Evolutionary conservation across 1,140 invertebrate species (phyloP), one percentile per base, ranked within the genome.

Genomic region (Drosophila albomicans): DNA sequence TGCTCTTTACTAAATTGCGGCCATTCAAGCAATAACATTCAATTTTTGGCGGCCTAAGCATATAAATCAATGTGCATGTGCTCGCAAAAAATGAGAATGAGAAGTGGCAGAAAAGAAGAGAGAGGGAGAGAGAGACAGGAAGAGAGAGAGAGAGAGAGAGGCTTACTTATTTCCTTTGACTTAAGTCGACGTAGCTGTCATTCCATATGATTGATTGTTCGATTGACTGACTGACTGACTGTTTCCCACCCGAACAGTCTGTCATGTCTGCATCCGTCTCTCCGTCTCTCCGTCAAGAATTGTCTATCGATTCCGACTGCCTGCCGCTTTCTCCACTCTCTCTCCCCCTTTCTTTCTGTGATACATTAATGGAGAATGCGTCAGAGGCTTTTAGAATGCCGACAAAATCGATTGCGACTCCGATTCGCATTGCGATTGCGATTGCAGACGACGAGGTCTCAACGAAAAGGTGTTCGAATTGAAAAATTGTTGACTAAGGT

Each of bases 1-100:
- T 32, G 84, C 82, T 87, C 88, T 87, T 87, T 88, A 87, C 52
- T 87, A 88, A 87, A 87, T 87, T 87, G 82, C 70, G 82, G 85
- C 84, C 85, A 87, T 87, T 87, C 66, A 87, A 80, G 82, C 82
- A 87, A 87, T 87, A 87, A 87, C 82, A 87, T 87, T 88, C 84
- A 88, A 88, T 87, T 87, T 87, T 87, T 88, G 82, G 84, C 74
- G 84, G 81, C 78, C 69, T 77, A 59, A 35, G 80, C 84, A 63
- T 72, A 87, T 87, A 87, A 87, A 87, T 87, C 82, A 87, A 87
- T 85, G 82, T 75, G 70, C 59, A 32, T 76, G 82, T 69, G 57
- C 56, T 63, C 30, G 56, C 28, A 52, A 64, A 66, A 43, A 15
- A 41, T 5, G 20, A 28, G 38, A 52, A 16, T 13, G 7, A 11